A percentile compares a stretch with the other conserved stretches of the same genome.
phyloP scores from a whole-genome alignment of 2,797 vertebrate genomes.

The Columba guinea region DNA sequence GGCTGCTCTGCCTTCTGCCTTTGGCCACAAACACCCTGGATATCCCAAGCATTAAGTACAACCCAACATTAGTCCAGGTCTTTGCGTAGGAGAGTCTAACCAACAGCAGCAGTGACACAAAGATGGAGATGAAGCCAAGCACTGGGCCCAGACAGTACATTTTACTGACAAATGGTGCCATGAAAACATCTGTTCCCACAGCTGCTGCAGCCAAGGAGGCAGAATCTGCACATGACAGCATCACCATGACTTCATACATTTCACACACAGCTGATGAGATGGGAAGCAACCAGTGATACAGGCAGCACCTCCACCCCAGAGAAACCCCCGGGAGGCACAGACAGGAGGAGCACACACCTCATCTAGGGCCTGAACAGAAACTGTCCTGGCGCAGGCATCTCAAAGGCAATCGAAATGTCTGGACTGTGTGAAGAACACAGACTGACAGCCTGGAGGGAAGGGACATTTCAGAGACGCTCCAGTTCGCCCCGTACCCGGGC shows the following conservation, averaged over 20 bases:
- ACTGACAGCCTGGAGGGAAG: not conserved
- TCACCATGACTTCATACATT: not conserved
- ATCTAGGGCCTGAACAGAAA: not conserved
- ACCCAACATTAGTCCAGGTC: not conserved
- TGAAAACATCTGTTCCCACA: not conserved
- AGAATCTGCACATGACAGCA: not conserved
- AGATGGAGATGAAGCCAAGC: not conserved
- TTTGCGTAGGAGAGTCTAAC: not conserved
- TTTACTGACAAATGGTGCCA: not conserved
- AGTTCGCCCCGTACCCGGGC: not conserved
- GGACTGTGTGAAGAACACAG: not conserved
- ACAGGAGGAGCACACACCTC: not conserved
- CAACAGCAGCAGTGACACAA: not conserved
- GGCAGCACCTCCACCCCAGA: constrained; percentile 1
- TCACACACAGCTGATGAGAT: not conserved
- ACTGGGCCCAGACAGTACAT: not conserved
- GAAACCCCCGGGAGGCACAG: not conserved
- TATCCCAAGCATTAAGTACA: not conserved
- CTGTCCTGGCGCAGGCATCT: not conserved
- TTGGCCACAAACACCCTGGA: not conserved
- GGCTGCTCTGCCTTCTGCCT: not conserved
- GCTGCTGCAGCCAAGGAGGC: not conserved
- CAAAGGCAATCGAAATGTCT: constrained; percentile 1
- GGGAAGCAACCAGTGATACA: not conserved
- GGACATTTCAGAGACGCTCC: not conserved